Evolutionary conservation across 2,888 invertebrate species (phyloP).

Genomic region (Cryptocephalus primarius): DNA sequence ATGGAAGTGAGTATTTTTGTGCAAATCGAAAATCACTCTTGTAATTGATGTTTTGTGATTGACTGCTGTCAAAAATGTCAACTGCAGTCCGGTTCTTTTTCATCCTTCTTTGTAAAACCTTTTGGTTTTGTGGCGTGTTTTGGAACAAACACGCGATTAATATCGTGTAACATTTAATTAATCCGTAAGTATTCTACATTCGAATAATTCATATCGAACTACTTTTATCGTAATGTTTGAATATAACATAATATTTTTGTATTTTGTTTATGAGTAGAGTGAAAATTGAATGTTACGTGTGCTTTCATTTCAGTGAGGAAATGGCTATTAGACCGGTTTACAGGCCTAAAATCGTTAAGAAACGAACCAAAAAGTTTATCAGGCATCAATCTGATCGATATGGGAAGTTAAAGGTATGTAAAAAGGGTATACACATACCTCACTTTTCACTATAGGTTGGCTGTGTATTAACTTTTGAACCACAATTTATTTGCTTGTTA

Average conservation of each 20-base stretch:
- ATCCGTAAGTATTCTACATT: slow-evolving; percentile 20
- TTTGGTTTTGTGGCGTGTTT: not conserved
- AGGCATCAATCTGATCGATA: slow-evolving; percentile 98
- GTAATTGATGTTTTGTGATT: too few relatives aligned
- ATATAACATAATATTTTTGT: not conserved
- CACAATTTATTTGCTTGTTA: too few relatives aligned
- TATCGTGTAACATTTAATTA: slow-evolving; percentile 16
- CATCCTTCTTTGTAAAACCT: too few relatives aligned
- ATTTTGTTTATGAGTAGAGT: not conserved
- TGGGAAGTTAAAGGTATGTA: slow-evolving; percentile 77
- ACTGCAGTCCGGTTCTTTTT: too few relatives aligned
- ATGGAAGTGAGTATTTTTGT: too few relatives aligned
- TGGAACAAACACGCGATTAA: slow-evolving; percentile 4
- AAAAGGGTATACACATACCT: not conserved
- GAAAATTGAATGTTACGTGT: not conserved
- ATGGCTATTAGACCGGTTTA: slow-evolving; percentile 87
- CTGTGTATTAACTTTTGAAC: too few relatives aligned
- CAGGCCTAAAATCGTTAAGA: slow-evolving; percentile 87
- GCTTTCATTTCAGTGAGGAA: slow-evolving; percentile 35
- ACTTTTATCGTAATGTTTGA: not conserved
- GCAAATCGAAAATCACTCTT: too few relatives aligned
- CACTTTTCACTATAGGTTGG: too few relatives aligned
- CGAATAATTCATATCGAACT: too few relatives aligned
- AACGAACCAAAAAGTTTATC: slow-evolving; percentile 96
- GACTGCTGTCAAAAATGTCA: too few relatives aligned